A percentile compares a stretch with the other conserved stretches of the same genome.
Conservation (phyloP, 2,113 vertebrate genomes). For the Benitochromis conjunctus region DNA sequence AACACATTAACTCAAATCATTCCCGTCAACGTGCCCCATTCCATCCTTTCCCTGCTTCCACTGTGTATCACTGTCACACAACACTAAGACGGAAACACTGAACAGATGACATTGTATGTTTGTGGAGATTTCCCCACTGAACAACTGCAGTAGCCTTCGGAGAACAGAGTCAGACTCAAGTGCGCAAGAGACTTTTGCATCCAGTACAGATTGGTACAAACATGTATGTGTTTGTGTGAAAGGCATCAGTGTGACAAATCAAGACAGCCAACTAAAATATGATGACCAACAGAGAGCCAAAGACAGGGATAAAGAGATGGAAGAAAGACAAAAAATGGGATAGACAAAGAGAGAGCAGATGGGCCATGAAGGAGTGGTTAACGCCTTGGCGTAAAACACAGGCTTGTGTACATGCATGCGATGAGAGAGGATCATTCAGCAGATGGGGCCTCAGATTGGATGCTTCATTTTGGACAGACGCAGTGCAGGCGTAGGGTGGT, state of each 20-base stretch:
- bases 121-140: slow-evolving; percentile 13
- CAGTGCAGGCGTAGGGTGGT: slow-evolving; percentile 46
- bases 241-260: slow-evolving; percentile 42
- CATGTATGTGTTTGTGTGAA: slow-evolving; percentile 10
- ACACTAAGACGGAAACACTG: slow-evolving; percentile 11
- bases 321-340: slow-evolving; percentile 55
- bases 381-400: slow-evolving; percentile 58
- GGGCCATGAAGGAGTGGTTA: slow-evolving; percentile 68
- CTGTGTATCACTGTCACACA: not conserved
- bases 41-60: not conserved
- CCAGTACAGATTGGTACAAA: not conserved
- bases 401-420: slow-evolving; percentile 60
- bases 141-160: slow-evolving; percentile 2
- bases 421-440: slow-evolving; percentile 62
- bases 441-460: slow-evolving; percentile 68
- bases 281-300: slow-evolving; percentile 18
- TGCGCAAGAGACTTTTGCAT: not conserved
- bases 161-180: slow-evolving; percentile 8
- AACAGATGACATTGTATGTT: slow-evolving; percentile 1
- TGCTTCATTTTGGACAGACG: slow-evolving; percentile 64
- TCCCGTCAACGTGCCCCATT: slow-evolving; percentile 30
- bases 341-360: slow-evolving; percentile 66
- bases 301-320: slow-evolving; percentile 47
- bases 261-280: slow-evolving; percentile 45
- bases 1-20: slow-evolving; percentile 9